Evolutionary conservation across 1,140 invertebrate species (phyloP), one percentile per base, ranked within the genome.

Genomic region (Homalodisca vitripennis): DNA sequence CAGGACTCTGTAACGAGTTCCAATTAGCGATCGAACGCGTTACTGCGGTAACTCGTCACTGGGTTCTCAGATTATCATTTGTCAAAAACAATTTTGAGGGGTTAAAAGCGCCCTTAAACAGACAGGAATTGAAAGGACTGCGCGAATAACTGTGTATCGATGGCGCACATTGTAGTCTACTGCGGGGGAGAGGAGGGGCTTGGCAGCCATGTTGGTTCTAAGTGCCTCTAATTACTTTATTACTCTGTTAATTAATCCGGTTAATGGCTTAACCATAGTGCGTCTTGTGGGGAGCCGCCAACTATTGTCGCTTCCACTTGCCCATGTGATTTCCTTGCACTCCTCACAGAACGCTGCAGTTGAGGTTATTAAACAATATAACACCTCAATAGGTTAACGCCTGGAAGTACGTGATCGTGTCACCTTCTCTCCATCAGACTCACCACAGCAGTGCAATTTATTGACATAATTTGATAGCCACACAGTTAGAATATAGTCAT

Each of bases 231-330:
- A 60, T 60, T 60, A 60, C 55, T 60, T 60, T 60, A 60, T 60
- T 60, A 27, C 55, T 14, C 55, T 60, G 55, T 60, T 60, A 60
- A 60, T 60, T 60, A 60, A 60, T 30, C 55, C 55, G 14, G 55
- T 3, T 2, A 24, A 60, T 13, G 2, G 10, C 3, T 24, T 24
- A n/a, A 27, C 55, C 26, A 24, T 60, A 22, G 48, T 22, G 48
- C 48, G n/a, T 3, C 48, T 51, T 14, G 48, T 22, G 48, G 48
- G 34, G 48, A n/a, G 22, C 22, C 3, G 48, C 14, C n/a, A 51
- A 51, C 48, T 51, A 51, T 41, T 41, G 34, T 41, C 34, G 34
- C 6, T 6, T 10, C n/a, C n/a, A n/a, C n/a, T n/a, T n/a, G n/a
- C n/a, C n/a, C n/a, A n/a, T n/a, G n/a, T n/a, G n/a, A n/a, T n/a